A percentile compares a stretch with the other conserved stretches of the same genome.
Conservation (phyloP, 2,797 vertebrate species). For the Coregonus ussuriensis region DNA sequence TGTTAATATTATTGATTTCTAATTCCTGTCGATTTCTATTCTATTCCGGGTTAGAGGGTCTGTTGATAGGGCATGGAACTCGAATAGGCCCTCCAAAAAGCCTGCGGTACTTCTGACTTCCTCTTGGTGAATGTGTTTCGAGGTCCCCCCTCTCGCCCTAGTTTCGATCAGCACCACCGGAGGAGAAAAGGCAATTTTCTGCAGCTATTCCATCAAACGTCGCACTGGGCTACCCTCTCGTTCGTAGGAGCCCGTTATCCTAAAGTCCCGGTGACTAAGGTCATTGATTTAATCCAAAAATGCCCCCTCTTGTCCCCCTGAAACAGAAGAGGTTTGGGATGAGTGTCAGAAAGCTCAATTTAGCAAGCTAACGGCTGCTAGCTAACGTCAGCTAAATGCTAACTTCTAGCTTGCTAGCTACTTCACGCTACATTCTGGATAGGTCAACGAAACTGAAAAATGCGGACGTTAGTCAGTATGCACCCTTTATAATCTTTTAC, state of each 20-base stretch:
- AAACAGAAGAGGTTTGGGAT: slow-evolving; percentile 69
- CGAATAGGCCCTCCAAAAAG: slow-evolving; percentile 49
- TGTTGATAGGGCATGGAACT: not conserved
- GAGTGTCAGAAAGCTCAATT: slow-evolving; percentile 70
- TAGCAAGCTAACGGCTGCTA: slow-evolving; percentile 49
- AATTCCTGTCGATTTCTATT: slow-evolving; percentile 25
- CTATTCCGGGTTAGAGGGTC: slow-evolving; percentile 9
- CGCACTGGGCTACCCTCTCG: slow-evolving; percentile 40
- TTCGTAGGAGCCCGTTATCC: slow-evolving; percentile 22
- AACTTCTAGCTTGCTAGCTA: slow-evolving; percentile 55
- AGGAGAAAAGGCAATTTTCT: slow-evolving; percentile 56
- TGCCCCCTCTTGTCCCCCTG: slow-evolving; percentile 69
- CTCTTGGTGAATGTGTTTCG: slow-evolving; percentile 55
- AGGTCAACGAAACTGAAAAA: slow-evolving; percentile 1
- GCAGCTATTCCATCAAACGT: slow-evolving; percentile 59
- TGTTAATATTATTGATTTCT: slow-evolving; percentile 41
- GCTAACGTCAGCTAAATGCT: slow-evolving; percentile 58
- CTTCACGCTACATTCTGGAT: slow-evolving; percentile 45
- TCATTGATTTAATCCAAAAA: slow-evolving; percentile 54
- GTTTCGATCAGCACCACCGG: slow-evolving; percentile 61
- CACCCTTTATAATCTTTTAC: not conserved
- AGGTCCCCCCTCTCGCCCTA: slow-evolving; percentile 69
- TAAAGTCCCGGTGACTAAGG: slow-evolving; percentile 53
- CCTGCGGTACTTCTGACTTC: slow-evolving; percentile 60
- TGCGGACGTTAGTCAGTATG: not conserved